Percentiles rank a stretch among this genome's conserved stretches.
Evolutionary conservation across 2,113 vertebrate species (phyloP).

Genomic region (Ancistrus triradiatus): DNA sequence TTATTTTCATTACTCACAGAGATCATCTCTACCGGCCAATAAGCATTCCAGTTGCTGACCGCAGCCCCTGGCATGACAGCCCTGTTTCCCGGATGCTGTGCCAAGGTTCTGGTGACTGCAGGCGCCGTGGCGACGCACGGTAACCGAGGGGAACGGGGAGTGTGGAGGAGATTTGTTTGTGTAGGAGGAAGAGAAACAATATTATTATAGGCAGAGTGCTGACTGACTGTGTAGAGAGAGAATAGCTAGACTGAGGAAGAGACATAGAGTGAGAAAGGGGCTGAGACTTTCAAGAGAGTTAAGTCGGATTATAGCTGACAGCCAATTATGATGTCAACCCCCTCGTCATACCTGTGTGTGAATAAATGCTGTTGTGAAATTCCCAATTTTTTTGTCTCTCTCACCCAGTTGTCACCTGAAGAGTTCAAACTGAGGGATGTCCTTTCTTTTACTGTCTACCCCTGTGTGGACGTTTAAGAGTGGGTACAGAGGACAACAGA

Average conservation of each 20-base stretch:
- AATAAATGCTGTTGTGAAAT: neutral
- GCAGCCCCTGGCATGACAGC: constrained; percentile 44
- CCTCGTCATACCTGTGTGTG: constrained; percentile 1
- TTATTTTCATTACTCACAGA: constrained; percentile 19
- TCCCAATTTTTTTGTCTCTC: too few species aligned
- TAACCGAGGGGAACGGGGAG: constrained; percentile 43
- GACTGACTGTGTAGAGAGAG: constrained; percentile 33
- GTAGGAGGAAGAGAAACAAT: constrained; percentile 46
- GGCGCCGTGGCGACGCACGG: constrained; percentile 43
- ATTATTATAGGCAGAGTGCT: constrained; percentile 47
- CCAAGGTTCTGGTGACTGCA: constrained; percentile 49
- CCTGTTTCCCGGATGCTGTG: constrained; percentile 31
- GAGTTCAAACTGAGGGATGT: too few species aligned
- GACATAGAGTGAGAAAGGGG: neutral
- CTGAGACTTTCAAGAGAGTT: neutral
- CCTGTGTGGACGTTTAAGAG: too few species aligned
- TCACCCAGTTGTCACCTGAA: too few species aligned
- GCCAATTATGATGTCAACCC: constrained; percentile 2
- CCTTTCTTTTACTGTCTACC: too few species aligned
- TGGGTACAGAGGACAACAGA: too few species aligned
- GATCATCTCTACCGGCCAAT: constrained; percentile 36
- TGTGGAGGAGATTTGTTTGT: constrained; percentile 44
- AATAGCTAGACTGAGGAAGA: constrained; percentile 6
- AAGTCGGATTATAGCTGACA: neutral
- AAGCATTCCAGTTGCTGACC: constrained; percentile 43